Percentiles rank a stretch among this genome's conserved stretches.
Evolutionary conservation across 1,140 invertebrate genomes (phyloP).

Genomic region (Oedothorax gibbosus): DNA sequence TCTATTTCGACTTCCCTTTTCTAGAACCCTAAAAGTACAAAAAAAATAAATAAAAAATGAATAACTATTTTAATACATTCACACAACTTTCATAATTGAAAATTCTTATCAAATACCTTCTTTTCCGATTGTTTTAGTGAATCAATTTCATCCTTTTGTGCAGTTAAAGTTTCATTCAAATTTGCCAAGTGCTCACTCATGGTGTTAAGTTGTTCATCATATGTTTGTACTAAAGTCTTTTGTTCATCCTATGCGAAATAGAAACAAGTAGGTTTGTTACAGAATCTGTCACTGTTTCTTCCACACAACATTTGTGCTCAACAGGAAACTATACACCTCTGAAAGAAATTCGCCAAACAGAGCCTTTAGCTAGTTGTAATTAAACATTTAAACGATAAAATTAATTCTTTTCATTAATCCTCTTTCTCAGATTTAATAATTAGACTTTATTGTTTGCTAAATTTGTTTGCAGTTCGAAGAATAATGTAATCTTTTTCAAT

Average conservation of each 20-base stretch:
- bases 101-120: conserved; percentile 15
- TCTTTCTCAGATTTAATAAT: no score
- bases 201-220: conserved; percentile 87
- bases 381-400: no score
- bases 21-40: conserved; percentile 1
- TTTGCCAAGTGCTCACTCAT: conserved; percentile 92
- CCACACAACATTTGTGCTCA: no score
- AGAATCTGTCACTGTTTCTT: no score
- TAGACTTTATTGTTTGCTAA: no score
- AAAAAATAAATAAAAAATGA: not conserved
- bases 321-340: no score
- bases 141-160: conserved; percentile 79
- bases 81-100: not conserved
- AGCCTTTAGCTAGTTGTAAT: no score
- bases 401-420: no score
- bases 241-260: conserved; percentile 70
- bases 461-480: no score
- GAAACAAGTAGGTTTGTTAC: not conserved
- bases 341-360: no score
- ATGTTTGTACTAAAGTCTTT: conserved; percentile 81
- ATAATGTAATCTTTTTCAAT: no score
- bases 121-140: conserved; percentile 66
- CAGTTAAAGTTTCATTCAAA: conserved; percentile 88
- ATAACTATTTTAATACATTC: not conserved
- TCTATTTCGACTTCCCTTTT: conserved; percentile 26